Evolutionary conservation across 2,888 invertebrate species (phyloP).

Genomic region (Ferdinandea cuprea): DNA sequence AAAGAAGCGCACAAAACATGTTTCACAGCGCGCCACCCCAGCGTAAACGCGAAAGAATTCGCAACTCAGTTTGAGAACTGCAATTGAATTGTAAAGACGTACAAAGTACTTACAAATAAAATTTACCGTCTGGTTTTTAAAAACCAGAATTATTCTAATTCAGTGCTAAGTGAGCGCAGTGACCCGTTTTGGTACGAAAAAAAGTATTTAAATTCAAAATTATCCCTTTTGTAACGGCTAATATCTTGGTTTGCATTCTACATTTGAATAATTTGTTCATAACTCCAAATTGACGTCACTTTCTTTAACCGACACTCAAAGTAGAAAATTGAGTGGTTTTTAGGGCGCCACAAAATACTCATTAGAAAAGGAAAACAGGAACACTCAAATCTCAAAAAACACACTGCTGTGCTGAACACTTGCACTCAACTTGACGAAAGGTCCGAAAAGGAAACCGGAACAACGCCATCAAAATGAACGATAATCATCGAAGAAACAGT

Average conservation of each 20-base stretch:
- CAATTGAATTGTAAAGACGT: conserved; percentile 66
- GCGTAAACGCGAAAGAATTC: conserved; percentile 45
- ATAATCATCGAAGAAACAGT: conserved; percentile 72
- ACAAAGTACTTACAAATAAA: background rate
- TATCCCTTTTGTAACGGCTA: conserved; percentile 15
- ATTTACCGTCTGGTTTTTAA: background rate
- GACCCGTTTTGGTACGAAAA: background rate
- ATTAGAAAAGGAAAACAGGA: conserved; percentile 43
- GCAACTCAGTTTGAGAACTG: conserved; percentile 67
- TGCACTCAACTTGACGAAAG: conserved; percentile 47
- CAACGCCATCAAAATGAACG: conserved; percentile 55
- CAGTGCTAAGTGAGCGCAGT: too few species aligned
- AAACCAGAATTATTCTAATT: background rate
- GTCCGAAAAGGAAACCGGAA: conserved; percentile 53
- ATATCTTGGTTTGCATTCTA: background rate
- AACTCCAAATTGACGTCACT: conserved; percentile 31
- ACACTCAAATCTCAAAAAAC: too few species aligned
- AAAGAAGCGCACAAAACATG: conserved; percentile 51
- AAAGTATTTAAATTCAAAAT: background rate
- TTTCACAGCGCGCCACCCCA: conserved; percentile 50
- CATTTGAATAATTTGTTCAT: conserved; percentile 20
- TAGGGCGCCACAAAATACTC: conserved; percentile 2
- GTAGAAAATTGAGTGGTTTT: conserved; percentile 26
- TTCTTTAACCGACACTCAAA: conserved; percentile 22
- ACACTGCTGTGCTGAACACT: too few species aligned